Base-by-base conservation (phyloP, 2,797 vertebrate genomes). In the Ambastaia sidthimunki region DNA sequence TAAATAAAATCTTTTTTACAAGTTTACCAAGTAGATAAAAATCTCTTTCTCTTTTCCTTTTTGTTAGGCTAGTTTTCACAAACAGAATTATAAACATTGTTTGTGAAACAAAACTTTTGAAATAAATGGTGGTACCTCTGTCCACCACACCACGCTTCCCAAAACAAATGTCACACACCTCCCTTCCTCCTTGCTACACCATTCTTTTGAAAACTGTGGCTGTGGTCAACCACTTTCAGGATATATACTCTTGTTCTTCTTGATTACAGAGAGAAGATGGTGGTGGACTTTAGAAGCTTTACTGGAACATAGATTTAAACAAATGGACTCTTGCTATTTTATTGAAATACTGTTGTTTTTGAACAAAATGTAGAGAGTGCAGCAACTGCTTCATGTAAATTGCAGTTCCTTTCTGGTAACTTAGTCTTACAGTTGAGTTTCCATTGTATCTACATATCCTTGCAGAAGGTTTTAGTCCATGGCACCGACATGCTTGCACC, bases 251-350 rank as follows among this genome's bases (percentile, higher is more conserved):
- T 21, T 18, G 48, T 63, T 76, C 50, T 71, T 65, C 66, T 69
- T 82, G 71, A 82, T 82, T 84, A 72, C 71, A 81, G 75, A 31
- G 55, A 69, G 50, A 41, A 21, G 52, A 41, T 68, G 50, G 55
- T 25, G 63, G 47, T 21, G 18, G 63, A 47, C 48, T 72, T 70
- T 16, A 15, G 55, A 69, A 82, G 23, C 72, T 67, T 84, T 69
- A 62, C 71, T 69, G 80, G 83, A 84, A 79, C 63, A 79, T 28
- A 7, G 19, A 52, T 80, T 57, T 84, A 84, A 82, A 80, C 77
- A 69, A 76, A 57, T 47, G 55, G 73, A 71, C 80, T 82, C 71
- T 77, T 71, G 62, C 62, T 21, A 67, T 48, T 69, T 74, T 71
- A 34, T 52, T 13, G 76, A 65, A 82, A 52, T 72, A 48, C 73